phyloP scores from a whole-genome alignment of 2,113 vertebrate species.

The Ptychochromis oligacanthus region DNA sequence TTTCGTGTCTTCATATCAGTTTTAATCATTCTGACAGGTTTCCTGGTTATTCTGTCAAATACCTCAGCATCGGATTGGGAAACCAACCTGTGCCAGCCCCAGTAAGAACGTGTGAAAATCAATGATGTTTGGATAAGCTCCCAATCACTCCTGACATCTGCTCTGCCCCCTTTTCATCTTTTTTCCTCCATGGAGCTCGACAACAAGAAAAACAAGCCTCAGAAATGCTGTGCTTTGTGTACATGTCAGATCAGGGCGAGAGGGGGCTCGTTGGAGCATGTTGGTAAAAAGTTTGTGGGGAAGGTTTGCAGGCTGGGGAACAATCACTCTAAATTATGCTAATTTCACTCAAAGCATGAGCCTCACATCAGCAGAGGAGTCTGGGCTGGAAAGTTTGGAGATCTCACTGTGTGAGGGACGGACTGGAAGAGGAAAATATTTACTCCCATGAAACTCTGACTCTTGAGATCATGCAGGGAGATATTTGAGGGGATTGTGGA shows the following conservation, averaged over 20 bases:
- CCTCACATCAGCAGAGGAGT: background rate
- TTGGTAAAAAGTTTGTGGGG: background rate
- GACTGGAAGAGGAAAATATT: background rate
- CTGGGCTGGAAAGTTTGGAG: background rate
- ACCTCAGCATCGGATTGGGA: slow-evolving; percentile 20
- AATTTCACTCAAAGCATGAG: slow-evolving; percentile 31
- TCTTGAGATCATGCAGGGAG: background rate
- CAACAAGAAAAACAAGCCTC: slow-evolving; percentile 15
- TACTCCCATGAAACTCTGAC: background rate
- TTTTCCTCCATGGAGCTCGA: background rate
- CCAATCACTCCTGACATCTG: slow-evolving; percentile 58
- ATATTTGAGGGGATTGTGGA: background rate
- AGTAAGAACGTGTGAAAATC: slow-evolving; percentile 58
- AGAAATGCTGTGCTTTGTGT: background rate
- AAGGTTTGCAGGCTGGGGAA: background rate
- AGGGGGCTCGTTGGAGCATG: background rate
- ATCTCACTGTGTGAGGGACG: background rate
- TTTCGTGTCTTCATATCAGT: slow-evolving; percentile 24
- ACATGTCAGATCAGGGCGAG: background rate
- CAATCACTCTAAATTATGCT: slow-evolving; percentile 32
- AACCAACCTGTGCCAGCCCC: slow-evolving; percentile 15
- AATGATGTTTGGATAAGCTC: slow-evolving; percentile 59
- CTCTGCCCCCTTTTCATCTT: slow-evolving; percentile 56
- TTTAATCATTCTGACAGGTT: slow-evolving; percentile 58
- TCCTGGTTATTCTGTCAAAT: slow-evolving; percentile 40